Evolutionary conservation across 2,113 vertebrate species (phyloP), one percentile per base, ranked within the genome.

Genomic region (Hemicordylus capensis): DNA sequence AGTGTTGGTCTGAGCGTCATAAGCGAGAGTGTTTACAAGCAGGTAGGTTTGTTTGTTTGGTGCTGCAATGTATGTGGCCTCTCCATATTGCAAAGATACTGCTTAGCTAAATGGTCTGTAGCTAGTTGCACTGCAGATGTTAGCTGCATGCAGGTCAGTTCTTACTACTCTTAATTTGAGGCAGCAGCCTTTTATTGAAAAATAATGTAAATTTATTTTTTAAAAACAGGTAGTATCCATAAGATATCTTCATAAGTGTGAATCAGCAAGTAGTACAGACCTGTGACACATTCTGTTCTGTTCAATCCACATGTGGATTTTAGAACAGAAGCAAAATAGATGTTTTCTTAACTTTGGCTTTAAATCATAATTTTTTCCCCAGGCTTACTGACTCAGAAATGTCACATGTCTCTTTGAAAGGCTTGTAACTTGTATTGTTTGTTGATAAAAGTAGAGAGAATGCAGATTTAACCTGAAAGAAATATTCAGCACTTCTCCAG

Each of bases 1-100:
- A 91, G 69, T 93, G 96, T 42, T 97, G 97, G 97, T 37, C 86
- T 0, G 93, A 97, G 24, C 80, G 91, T 69, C 98, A 98, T 87
- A 96, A 91, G 86, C 91, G 91, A 1, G 97, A 98, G 89, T 98
- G 97, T 77, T 11, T 85, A 12, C 9, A 42, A 0, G 51, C 89
- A 93, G 95, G 96, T 96, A 79, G 74, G 87, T 64, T 48, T n/a
- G 63, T 2, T 17, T 24, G 3, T 63, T 3, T 37, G 31, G 73
- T 80, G 19, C 22, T 34, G 28, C 11, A 70, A 73, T 48, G 44
- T 31, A 37, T 44, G 14, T 56, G 24, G 37, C 26, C 14, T 20
- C 8, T 59, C 7, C 20, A 61, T 20, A 34, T 46, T 61, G 39
- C 28, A 59, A 46, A 83, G 75, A 39, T 4, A 1, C 11, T 75